phyloP scores from a whole-genome alignment of 2,888 invertebrate genomes.

The Ariolimax columbianus region DNA sequence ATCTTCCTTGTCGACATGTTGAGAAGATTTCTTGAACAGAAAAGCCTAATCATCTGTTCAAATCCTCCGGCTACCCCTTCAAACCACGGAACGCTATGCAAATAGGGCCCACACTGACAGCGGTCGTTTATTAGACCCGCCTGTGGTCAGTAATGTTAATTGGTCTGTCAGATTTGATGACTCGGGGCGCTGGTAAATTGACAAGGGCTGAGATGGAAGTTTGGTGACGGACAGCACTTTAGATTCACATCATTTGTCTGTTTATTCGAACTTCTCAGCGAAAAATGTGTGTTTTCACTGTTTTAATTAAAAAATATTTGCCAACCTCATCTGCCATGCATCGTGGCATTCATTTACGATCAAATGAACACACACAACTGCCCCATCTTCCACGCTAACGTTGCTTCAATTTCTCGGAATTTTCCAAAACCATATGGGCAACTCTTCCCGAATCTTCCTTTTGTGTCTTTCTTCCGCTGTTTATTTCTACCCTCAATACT shows the following conservation, averaged over 20 bases:
- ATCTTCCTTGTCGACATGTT: no score
- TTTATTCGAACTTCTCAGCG: not conserved
- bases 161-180: conserved; percentile 38
- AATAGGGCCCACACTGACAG: not conserved
- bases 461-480: no score
- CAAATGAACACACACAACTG: no score
- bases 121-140: conserved; percentile 20
- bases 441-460: no score
- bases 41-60: no score
- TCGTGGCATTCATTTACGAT: not conserved
- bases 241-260: not conserved
- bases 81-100: not conserved
- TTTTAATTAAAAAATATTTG: not conserved
- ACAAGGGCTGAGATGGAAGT: not conserved
- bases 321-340: not conserved
- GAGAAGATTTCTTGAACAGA: not conserved
- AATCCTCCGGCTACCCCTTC: not conserved
- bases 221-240: not conserved
- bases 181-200: conserved; percentile 11
- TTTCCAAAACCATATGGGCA: no score
- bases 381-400: no score
- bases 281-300: not conserved
- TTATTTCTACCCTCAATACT: no score
- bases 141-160: conserved; percentile 37
- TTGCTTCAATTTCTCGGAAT: no score